Conservation (phyloP, 2,797 vertebrate species). For the Peromyscus nudipes region DNA sequence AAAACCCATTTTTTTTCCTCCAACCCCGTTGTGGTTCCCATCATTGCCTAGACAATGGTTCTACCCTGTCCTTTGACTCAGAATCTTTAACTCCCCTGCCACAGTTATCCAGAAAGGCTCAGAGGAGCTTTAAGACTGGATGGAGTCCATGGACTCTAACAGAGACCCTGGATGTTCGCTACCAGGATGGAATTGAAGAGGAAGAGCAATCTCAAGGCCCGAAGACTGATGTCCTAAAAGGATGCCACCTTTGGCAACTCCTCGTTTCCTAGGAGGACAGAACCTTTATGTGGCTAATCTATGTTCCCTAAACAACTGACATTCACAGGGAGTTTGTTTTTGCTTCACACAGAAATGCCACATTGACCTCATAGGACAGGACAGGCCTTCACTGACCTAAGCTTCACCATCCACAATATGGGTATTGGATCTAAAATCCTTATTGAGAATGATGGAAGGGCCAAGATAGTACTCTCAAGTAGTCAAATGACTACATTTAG, state of each 20-base stretch:
- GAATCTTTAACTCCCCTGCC: not conserved
- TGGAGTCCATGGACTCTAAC: not conserved
- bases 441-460: not conserved
- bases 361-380: not conserved
- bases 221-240: not conserved
- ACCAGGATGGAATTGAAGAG: not conserved
- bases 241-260: not conserved
- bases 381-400: not conserved
- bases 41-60: not conserved
- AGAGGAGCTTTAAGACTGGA: not conserved
- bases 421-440: not conserved
- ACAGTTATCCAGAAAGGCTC: not conserved
- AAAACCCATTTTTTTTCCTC: not conserved
- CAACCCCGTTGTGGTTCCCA: not conserved
- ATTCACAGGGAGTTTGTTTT: not conserved
- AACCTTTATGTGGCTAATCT: not conserved
- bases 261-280: not conserved
- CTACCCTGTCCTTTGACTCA: not conserved
- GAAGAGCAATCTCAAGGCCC: not conserved
- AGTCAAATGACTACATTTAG: not conserved
- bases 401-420: not conserved
- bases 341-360: not conserved
- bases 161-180: not conserved
- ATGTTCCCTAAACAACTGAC: not conserved
- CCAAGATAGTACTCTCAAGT: conserved; percentile 33